Evolutionary conservation across 1,140 invertebrate genomes (phyloP).

Genomic region (Drosophila tani): DNA sequence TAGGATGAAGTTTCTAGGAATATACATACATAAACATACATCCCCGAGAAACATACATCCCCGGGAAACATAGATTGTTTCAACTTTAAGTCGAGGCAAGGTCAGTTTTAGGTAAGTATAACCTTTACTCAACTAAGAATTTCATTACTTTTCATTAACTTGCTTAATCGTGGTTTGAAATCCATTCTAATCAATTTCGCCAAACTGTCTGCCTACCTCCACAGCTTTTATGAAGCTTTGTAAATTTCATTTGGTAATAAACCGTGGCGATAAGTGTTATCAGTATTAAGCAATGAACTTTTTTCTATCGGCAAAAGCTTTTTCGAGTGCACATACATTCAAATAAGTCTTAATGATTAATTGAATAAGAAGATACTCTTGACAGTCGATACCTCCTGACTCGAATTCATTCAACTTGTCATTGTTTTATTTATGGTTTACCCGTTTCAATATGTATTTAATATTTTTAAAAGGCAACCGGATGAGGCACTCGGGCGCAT

Average conservation of each 20-base stretch:
- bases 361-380: not conserved
- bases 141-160: no score
- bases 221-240: not conserved
- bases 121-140: no score
- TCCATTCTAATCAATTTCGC: not conserved
- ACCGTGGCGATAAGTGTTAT: not conserved
- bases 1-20: no score
- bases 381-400: not conserved
- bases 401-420: not conserved
- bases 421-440: not conserved
- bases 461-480: constrained; percentile 16
- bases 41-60: no score
- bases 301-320: not conserved
- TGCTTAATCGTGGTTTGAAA: no score
- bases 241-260: not conserved
- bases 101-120: no score
- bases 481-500: constrained; percentile 26
- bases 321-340: not conserved
- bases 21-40: no score
- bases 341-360: not conserved
- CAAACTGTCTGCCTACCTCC: not conserved
- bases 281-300: not conserved
- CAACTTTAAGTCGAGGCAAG: no score
- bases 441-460: no score
- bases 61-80: no score